Base-by-base conservation (phyloP, 1,140 invertebrate genomes). In the Cephus cinctus region DNA sequence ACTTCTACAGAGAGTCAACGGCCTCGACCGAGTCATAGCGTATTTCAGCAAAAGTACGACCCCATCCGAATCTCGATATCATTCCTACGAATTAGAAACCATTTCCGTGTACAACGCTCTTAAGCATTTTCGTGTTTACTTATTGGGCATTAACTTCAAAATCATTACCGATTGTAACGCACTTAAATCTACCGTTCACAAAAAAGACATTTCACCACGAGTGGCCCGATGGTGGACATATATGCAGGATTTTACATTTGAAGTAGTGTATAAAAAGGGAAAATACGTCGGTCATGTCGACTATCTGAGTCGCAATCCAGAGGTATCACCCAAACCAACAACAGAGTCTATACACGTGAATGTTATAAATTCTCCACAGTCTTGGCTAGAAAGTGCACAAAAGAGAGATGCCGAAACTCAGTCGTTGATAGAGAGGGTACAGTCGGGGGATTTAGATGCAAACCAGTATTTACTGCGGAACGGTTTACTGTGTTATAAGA, bases 141-240 rank as follows among this genome's bases (percentile, higher is more conserved):
- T 73, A 12, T 19, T 59, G 1, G 61, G 62, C 1, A 56, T 59
- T 14, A 18, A 46, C 6, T 72, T 72, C 43, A 73, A 49, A 44
- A 41, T 71, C 5, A 38, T 71, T 0, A 73, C 68, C 1, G 71
- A 74, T 52, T 74, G 69, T 50, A 43, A 54, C 15, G 62, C 71
- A 5, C 30, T 72, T 25, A 51, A 59, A 27, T 36, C 47, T 5
- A 61, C 61, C 2, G 54, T 59, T 43, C 16, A 15, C 9, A 71
- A 67, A 45, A 42, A 52, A 9, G 58, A 69, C 41, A 25, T 67
- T 5, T 47, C 59, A 15, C 62, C 66, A 5, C 35, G 62, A 30
- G 25, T 30, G n/a, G 25, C 25, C 6, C 25, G 25, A 8, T 30
- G 25, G 25, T 30, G 25, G 25, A n/a, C 25, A 30, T 30, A 30